phyloP scores from a whole-genome alignment of 2,113 vertebrate species.

The Tachysurus fulvidraco region DNA sequence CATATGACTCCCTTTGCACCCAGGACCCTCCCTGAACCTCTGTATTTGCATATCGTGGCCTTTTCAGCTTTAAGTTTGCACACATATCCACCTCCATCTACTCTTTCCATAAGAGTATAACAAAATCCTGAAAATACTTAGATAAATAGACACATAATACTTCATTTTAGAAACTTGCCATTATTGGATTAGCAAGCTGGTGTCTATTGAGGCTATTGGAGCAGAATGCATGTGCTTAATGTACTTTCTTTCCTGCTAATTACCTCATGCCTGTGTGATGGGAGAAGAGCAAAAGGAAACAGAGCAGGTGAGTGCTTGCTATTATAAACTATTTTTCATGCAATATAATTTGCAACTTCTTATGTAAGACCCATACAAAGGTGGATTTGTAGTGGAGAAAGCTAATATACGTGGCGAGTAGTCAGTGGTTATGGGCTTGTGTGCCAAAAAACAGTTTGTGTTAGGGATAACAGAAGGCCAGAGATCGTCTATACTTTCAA shows the following conservation, averaged over 20 bases:
- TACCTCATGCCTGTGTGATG: slow-evolving; percentile 58
- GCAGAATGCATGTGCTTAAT: slow-evolving; percentile 61
- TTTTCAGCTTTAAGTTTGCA: neutral
- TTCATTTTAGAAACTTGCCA: neutral
- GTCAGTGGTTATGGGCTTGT: neutral
- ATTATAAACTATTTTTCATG: neutral
- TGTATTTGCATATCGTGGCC: neutral
- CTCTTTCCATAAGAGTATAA: neutral
- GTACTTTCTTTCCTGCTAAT: slow-evolving; percentile 65
- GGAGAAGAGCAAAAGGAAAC: slow-evolving; percentile 59
- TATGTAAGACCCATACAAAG: neutral
- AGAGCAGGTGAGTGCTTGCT: slow-evolving; percentile 63
- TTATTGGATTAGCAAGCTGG: slow-evolving; percentile 11
- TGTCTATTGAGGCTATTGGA: neutral
- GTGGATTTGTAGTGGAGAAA: neutral
- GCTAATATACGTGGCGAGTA: neutral
- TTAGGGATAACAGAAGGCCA: neutral
- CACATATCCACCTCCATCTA: neutral
- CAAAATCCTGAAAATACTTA: neutral
- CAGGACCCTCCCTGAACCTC: neutral
- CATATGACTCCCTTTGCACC: neutral
- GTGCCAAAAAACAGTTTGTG: neutral
- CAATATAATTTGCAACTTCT: neutral
- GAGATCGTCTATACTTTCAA: too few species aligned
- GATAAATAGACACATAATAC: neutral